Percentiles rank a stretch among this genome's conserved stretches.
Conservation (phyloP, 1,140 invertebrate species). For the Drosophila pachea region DNA sequence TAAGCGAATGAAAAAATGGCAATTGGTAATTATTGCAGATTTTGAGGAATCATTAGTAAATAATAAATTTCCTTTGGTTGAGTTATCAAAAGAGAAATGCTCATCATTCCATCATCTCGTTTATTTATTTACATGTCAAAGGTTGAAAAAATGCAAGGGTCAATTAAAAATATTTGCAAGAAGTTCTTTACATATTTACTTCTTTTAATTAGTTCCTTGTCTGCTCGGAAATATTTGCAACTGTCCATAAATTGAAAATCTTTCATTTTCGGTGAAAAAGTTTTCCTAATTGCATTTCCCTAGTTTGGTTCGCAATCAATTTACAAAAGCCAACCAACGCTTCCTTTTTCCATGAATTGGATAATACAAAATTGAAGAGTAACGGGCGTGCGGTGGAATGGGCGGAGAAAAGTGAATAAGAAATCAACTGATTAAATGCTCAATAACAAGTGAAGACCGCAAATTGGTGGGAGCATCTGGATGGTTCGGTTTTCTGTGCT, state of each 20-base stretch:
- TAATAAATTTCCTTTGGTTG: too few relatives aligned
- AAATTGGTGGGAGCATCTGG: constrained; percentile 23
- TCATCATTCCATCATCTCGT: too few relatives aligned
- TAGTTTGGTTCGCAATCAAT: constrained; percentile 37
- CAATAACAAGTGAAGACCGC: constrained; percentile 66
- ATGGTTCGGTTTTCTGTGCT: background rate
- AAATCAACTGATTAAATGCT: constrained; percentile 76
- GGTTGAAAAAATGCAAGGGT: too few relatives aligned
- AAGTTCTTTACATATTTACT: background rate
- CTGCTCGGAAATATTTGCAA: constrained; percentile 2
- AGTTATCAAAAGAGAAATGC: too few relatives aligned
- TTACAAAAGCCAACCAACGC: constrained; percentile 4
- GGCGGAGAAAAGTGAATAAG: constrained; percentile 58
- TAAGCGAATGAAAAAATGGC: too few relatives aligned
- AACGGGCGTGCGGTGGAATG: constrained; percentile 28
- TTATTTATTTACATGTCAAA: too few relatives aligned
- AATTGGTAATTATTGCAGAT: too few relatives aligned
- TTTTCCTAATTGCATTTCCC: constrained; percentile 65
- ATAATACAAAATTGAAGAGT: background rate
- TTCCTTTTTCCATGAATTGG: constrained; percentile 8
- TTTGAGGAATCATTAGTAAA: too few relatives aligned
- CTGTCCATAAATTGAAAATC: background rate
- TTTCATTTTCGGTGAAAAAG: constrained; percentile 14
- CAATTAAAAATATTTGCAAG: too few relatives aligned
- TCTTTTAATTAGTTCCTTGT: constrained; percentile 7